Conservation (phyloP, 2,113 vertebrate species). For the Stigmatopora argus region DNA sequence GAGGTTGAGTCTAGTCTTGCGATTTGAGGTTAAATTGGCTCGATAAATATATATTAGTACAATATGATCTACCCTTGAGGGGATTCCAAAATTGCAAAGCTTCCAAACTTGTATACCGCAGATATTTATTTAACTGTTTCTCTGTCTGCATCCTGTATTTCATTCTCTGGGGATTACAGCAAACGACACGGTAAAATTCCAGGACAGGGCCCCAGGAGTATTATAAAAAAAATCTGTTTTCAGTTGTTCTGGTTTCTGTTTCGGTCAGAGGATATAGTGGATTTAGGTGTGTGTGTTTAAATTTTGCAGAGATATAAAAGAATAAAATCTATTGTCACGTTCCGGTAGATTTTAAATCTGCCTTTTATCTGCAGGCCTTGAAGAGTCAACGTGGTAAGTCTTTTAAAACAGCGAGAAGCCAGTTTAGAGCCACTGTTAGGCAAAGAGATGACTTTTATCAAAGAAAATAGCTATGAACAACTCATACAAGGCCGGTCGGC, state of each 20-base stretch:
- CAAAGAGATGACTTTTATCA: background rate
- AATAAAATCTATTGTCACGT: constrained; percentile 7
- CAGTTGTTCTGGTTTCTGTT: constrained; percentile 54
- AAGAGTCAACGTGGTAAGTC: background rate
- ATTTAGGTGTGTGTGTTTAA: constrained; percentile 22
- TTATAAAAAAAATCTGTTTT: constrained; percentile 54
- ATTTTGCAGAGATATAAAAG: constrained; percentile 2
- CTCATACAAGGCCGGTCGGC: background rate
- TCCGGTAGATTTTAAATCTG: background rate
- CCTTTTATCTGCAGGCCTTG: background rate
- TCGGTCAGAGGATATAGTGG: constrained; percentile 47
- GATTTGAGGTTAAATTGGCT: constrained; percentile 41
- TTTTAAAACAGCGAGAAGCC: background rate
- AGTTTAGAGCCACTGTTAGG: background rate
- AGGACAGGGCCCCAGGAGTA: constrained; percentile 39
- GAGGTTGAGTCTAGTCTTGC: constrained; percentile 40
- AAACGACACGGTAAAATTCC: constrained; percentile 44
- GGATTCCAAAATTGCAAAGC: constrained; percentile 43
- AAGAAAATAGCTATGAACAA: background rate
- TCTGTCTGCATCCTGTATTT: constrained; percentile 40
- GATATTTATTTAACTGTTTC: constrained; percentile 45
- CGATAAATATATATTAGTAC: constrained; percentile 44
- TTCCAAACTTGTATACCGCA: constrained; percentile 43
- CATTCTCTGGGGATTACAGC: constrained; percentile 47
- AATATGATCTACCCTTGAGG: constrained; percentile 18